Evolutionary conservation across 2,113 vertebrate genomes (phyloP), one percentile per base, ranked within the genome.

Genomic region (Rhinogobius similis): DNA sequence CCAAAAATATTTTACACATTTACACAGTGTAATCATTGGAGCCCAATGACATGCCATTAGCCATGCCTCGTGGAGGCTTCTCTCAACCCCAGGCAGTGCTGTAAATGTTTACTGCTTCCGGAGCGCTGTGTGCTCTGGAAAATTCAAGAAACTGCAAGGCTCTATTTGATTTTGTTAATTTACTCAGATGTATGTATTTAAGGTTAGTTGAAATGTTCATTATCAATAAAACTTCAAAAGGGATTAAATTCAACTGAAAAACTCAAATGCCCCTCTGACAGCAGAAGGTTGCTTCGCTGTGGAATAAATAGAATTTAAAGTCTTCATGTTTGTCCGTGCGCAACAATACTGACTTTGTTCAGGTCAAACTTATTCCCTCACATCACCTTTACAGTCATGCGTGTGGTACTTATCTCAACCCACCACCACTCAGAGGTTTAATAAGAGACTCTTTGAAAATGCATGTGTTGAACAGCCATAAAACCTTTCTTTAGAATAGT

Each of bases 1-100:
- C 32, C 3, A 56, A 0, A 68, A 87, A 77, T 73, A 62, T 78
- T 78, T 79, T 73, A 82, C 68, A 64, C 76, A 86, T 89, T 83
- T 82, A 76, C 78, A 74, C 77, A 44, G 46, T 48, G 65, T 78
- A 87, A 82, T 75, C 75, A 73, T 23, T 55, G 52, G 23, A 55
- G 52, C 52, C 52, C 23, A 21, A 14, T 55, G 63, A 23, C 7
- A 5, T 64, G 46, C 52, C 29, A 32, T 27, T 27, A 23, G 56
- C 6, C 8, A 10, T 75, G 44, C 73, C 56, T 72, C 48, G n/a
- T 52, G 2, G 5, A 48, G 46, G 6, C 18, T 26, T 55, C 52
- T 14, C 21, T 21, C 12, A 14, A 13, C 14, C 21, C 6, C 26
- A 29, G 1, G 5, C 9, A 4, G 26, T 29, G 55, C 24, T 29